phyloP scores from a whole-genome alignment of 2,797 vertebrate genomes.

The Poecile montanus region DNA sequence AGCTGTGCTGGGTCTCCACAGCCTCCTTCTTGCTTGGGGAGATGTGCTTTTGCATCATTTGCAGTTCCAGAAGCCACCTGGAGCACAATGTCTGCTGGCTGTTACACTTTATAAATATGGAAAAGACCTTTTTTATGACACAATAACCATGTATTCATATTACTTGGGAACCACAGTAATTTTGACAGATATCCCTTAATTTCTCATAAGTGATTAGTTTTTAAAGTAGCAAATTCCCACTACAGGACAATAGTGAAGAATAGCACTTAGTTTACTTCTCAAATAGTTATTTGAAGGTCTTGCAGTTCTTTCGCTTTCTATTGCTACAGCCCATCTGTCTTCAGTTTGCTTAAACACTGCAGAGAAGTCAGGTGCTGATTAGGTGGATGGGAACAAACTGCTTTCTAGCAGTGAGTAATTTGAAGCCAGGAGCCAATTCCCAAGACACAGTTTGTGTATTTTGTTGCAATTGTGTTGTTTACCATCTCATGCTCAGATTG shows the following conservation, averaged over 20 bases:
- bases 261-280: neutral
- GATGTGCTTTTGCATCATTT: neutral
- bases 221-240: neutral
- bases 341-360: neutral
- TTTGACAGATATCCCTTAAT: neutral
- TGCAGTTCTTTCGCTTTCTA: neutral
- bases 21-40: neutral
- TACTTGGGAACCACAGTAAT: neutral
- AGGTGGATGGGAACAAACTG: neutral
- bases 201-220: neutral
- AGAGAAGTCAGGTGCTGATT: neutral
- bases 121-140: neutral
- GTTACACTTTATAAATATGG: neutral
- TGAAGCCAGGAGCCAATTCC: conserved; percentile 17
- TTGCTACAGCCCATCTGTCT: neutral
- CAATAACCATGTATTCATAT: neutral
- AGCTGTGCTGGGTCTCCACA: neutral
- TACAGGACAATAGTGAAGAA: neutral
- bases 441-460: neutral
- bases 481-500: neutral
- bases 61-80: neutral
- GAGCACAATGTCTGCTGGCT: neutral
- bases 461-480: neutral
- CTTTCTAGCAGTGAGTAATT: neutral
- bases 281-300: neutral